Evolutionary conservation across 2,888 invertebrate species (phyloP), one percentile per base, ranked within the genome.

Genomic region (Nymphalis polychloros): DNA sequence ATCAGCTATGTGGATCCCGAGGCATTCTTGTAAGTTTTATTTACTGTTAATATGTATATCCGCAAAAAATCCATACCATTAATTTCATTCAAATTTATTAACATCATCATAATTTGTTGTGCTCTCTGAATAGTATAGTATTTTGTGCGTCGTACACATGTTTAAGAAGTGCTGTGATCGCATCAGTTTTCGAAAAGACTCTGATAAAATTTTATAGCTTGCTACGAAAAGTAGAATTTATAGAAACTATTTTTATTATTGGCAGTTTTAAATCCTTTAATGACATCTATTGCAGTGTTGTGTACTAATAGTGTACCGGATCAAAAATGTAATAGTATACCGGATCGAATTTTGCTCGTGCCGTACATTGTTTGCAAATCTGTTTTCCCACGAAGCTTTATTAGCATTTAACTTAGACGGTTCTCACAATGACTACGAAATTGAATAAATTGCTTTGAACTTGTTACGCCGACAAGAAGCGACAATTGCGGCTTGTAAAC

Each of bases 1-100:
- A 95, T 96, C 73, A 93, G 87, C 64, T 92, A 87, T 71, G 88
- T 96, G 19, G 95, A 96, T 81, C 94, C 95, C 0, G 94, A 95
- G 76, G 90, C 94, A 1, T 95, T 95, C 79, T 86, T 93, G 95
- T 95, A 86, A 94, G 93, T 91, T 57, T 8, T 78, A 67, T 49
- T 62, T 31, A 8, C 8, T 48, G 27, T 48, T 27, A 16, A 60
- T 60, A 6, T 31, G 6, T 31, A 59, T 20, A 27, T 53, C 16
- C 2, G 23, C 13, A 41, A 16, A 53, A 6, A 53, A 16, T 50
- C 8, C 10, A 50, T 50, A 50, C 20, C 1, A 20, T 53, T 17
- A 17, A 23, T 17, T 17, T 3, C 20, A 20, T n/a, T 13, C 16
- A 23, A 41, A 10, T 0, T 10, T 10, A 35, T 2, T 1, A 41